Conservation (phyloP, 1,140 invertebrate species). For the Microplitis demolitor region DNA sequence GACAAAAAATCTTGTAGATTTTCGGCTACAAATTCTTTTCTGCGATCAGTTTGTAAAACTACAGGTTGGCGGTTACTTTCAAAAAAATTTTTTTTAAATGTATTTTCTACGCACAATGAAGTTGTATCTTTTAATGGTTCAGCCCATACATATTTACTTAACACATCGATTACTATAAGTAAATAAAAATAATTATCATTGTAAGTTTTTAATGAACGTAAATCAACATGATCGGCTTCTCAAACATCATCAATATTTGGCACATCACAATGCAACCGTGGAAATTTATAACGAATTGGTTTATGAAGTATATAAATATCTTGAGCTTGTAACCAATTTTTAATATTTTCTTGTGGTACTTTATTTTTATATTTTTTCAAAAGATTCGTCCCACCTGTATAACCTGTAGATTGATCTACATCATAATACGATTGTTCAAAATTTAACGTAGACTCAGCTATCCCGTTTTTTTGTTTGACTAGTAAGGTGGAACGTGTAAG, state of each 20-base stretch:
- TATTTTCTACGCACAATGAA: constrained; percentile 1
- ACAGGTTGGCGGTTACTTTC: neutral
- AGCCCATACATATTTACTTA: constrained; percentile 49
- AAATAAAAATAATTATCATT: constrained; percentile 47
- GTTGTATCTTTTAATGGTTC: constrained; percentile 48
- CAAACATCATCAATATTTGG: constrained; percentile 47
- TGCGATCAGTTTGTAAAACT: neutral
- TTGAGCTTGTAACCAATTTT: constrained; percentile 29
- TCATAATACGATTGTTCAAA: no score
- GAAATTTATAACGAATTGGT: no score
- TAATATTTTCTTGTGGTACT: no score
- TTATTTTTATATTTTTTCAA: no score
- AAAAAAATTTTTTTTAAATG: constrained; percentile 21
- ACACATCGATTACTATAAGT: constrained; percentile 50
- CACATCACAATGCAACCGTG: no score
- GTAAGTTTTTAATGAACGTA: constrained; percentile 38
- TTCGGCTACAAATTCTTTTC: neutral
- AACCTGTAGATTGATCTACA: no score
- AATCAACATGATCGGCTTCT: constrained; percentile 50
- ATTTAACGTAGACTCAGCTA: no score
- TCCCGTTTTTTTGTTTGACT: no score
- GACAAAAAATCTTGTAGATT: neutral
- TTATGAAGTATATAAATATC: constrained; percentile 36
- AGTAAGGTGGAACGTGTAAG: no score
- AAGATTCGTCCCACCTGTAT: no score